Evolutionary conservation across 2,797 vertebrate species (phyloP).

Genomic region (Sebastes vulpes): DNA sequence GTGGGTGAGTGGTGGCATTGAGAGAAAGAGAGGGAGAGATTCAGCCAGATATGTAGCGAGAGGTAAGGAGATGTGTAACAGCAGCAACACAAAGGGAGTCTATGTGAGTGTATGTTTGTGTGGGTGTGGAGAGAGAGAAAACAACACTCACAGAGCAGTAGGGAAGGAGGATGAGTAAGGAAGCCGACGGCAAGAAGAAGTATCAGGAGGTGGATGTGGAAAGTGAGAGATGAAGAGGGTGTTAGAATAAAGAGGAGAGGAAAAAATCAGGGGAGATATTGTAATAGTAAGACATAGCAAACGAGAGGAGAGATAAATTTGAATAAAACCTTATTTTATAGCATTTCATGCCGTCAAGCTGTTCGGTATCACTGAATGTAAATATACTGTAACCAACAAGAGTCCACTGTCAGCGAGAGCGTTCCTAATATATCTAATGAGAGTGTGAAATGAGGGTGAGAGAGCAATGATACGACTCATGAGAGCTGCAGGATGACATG

Average conservation of each 20-base stretch:
- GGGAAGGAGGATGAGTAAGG: slow-evolving; percentile 28
- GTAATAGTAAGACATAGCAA: neutral
- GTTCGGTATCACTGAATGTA: slow-evolving; percentile 11
- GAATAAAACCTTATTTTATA: neutral
- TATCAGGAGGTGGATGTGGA: slow-evolving; percentile 19
- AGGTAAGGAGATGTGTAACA: slow-evolving; percentile 31
- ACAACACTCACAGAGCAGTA: slow-evolving; percentile 26
- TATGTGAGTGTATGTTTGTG: slow-evolving; percentile 13
- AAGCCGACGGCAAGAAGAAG: slow-evolving; percentile 32
- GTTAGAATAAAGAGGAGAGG: neutral
- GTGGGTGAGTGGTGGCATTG: slow-evolving; percentile 44
- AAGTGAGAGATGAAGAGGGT: slow-evolving; percentile 8
- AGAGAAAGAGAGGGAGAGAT: slow-evolving; percentile 42
- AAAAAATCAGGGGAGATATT: neutral
- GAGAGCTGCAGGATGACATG: slow-evolving; percentile 50
- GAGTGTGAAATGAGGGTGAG: slow-evolving; percentile 24
- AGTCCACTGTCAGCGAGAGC: slow-evolving; percentile 1
- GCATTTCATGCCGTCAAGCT: neutral
- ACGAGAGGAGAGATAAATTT: slow-evolving; percentile 3
- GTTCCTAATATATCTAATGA: slow-evolving; percentile 25
- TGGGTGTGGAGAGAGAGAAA: slow-evolving; percentile 16
- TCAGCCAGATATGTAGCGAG: slow-evolving; percentile 42
- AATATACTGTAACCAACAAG: slow-evolving; percentile 35
- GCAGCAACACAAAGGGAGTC: slow-evolving; percentile 27
- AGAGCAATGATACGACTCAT: slow-evolving; percentile 31